Percentiles rank a stretch among this genome's conserved stretches.
phyloP scores from a whole-genome alignment of 2,113 vertebrate genomes.

The Corynorhinus townsendii region DNA sequence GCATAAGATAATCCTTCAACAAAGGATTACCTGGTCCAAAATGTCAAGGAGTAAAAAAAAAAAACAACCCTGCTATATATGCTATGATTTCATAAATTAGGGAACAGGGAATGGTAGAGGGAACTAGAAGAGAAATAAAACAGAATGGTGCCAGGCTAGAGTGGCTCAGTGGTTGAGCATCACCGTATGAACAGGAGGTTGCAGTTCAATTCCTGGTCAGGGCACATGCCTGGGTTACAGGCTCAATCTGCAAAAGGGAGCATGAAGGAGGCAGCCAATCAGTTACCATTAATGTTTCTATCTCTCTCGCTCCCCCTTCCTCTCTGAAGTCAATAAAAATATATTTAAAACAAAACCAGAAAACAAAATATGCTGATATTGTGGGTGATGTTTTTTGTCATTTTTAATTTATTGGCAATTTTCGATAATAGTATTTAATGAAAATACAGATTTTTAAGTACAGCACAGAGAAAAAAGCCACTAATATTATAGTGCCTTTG shows the following conservation, averaged over 20 bases:
- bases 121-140: background rate
- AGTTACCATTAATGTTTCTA: too few relatives aligned
- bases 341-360: too few relatives aligned
- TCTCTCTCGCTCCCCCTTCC: too few relatives aligned
- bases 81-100: background rate
- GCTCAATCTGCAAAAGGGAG: too few relatives aligned
- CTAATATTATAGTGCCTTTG: background rate
- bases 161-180: too few relatives aligned
- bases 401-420: constrained; percentile 12
- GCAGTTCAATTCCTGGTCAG: too few relatives aligned
- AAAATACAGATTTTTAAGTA: background rate
- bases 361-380: background rate
- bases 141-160: background rate
- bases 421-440: constrained; percentile 2
- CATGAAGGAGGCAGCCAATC: too few relatives aligned
- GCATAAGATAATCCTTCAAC: background rate
- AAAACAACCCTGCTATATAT: background rate
- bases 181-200: too few relatives aligned
- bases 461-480: too few relatives aligned
- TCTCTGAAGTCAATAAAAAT: too few relatives aligned
- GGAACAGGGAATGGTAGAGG: accelerated
- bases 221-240: too few relatives aligned
- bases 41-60: background rate
- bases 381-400: background rate
- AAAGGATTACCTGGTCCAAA: background rate